Evolutionary conservation across 2,113 vertebrate species (phyloP), one percentile per base, ranked within the genome.

Genomic region (Lepidothrix coronata): DNA sequence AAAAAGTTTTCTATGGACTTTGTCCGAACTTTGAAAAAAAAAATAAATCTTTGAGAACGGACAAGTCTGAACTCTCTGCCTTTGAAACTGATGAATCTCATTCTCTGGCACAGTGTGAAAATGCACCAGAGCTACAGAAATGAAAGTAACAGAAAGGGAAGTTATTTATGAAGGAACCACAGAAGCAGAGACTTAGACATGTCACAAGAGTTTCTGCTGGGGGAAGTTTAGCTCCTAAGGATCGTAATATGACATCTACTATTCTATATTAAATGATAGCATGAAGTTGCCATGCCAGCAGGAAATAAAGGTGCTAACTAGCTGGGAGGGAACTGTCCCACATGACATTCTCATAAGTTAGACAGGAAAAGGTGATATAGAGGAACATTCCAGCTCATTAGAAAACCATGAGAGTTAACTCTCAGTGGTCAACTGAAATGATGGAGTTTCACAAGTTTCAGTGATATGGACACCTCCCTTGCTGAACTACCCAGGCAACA

Each of bases 231-330:
- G 28, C 5, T 73, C 52, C n/a, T 25, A 30, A 49, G 20, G 33
- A 61, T 25, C 0, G 0, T 23, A 76, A 30, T 3, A 44, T 8
- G 14, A 58, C 51, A 54, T 33, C 13, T 67, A 9, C 37, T 37
- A 20, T 22, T 31, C 31, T 35, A 12, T 28, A 48, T 0, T 44
- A 19, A 93, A 52, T 9, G 5, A 76, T 0, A 27, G 31, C 15
- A n/a, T 20, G n/a, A 65, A 58, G 52, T 22, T 58, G 43, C 66
- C 11, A 6, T 1, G 2, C 22, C 39, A 74, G 20, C 0, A 0
- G 23, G 33, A 88, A 78, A 77, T 22, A 2, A 62, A 65, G 16
- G 22, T 28, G 17, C 30, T 51, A 19, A 37, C 43, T 62, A 76
- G 12, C 14, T 8, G 16, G 14, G 25, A 25, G 4, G 12, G 7